Evolutionary conservation across 2,797 vertebrate species (phyloP), one percentile per base, ranked within the genome.

Genomic region (Clarias platycephalus): DNA sequence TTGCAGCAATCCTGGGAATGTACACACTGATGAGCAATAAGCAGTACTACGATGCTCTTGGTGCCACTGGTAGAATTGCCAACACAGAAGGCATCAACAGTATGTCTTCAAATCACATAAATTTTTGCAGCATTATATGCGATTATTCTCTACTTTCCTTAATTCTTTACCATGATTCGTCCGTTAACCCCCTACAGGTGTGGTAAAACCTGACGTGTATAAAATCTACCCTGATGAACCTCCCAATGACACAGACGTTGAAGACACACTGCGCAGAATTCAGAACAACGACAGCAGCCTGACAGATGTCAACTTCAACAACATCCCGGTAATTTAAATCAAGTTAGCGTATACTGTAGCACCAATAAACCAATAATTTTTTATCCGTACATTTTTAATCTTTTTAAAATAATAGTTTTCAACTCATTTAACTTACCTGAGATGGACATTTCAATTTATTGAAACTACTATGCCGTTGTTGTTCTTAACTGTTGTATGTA

Each of bases 1-100:
- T 87, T 60, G 13, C 95, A 99, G 98, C 98, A 10, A 99, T 99
- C 91, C 94, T 99, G 86, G 98, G 97, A 75, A 99, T 99, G 98
- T 99, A 99, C 94, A 99, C 96, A 0, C 93, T 99, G 90, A 99
- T 99, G 98, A 99, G 98, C 92, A 99, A 98, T 95, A 98, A 98
- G 92, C 98, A 99, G 86, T 99, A 99, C 93, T 99, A 99, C 2
- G 98, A 99, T 0, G 97, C 98, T 55, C 93, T 99, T 91, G 97
- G 97, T 87, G 93, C 94, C 88, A 95, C 95, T 0, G 97, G 97
- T 60, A 94, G 87, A 76, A 99, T 99, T 91, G 94, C 93, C 88
- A 99, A 98, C 95, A 98, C 95, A 0, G 98, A 99, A 89, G 98
- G 98, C 91, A 98, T 99, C 87, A 97, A 97, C 95, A 99, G 98